A percentile compares a stretch with the other conserved stretches of the same genome.
Evolutionary conservation across 2,113 vertebrate genomes (phyloP).

Genomic region (Rhegmatorhina hoffmannsi): DNA sequence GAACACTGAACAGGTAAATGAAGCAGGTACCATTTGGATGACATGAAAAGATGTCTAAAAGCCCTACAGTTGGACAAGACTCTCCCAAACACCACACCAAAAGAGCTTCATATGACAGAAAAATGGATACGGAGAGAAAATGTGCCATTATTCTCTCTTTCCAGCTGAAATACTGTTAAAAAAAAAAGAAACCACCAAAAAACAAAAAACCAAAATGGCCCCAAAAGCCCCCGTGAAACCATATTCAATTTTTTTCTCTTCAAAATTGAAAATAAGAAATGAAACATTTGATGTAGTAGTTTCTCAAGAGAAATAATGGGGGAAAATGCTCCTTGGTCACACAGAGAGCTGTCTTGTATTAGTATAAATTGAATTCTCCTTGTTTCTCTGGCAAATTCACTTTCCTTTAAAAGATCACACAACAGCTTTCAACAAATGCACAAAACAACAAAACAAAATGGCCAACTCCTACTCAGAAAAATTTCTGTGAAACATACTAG

Average conservation of each 20-base stretch:
- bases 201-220: too few species aligned
- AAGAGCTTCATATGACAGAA: background rate
- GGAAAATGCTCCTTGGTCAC: background rate
- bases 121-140: background rate
- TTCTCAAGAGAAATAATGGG: background rate
- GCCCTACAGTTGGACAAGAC: rapidly evolving
- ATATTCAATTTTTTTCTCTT: background rate
- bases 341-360: background rate
- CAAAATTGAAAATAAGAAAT: constrained; percentile 2
- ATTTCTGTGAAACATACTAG: background rate
- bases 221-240: background rate
- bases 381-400: background rate
- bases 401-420: background rate
- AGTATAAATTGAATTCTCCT: background rate
- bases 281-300: background rate
- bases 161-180: background rate
- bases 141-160: rapidly evolving
- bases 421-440: background rate
- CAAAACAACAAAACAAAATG: background rate
- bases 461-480: background rate
- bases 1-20: background rate
- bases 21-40: background rate
- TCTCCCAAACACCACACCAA: background rate
- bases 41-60: background rate
- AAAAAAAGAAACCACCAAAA: background rate